phyloP scores from a whole-genome alignment of 2,888 invertebrate genomes.

The Epirrhoe tristata region DNA sequence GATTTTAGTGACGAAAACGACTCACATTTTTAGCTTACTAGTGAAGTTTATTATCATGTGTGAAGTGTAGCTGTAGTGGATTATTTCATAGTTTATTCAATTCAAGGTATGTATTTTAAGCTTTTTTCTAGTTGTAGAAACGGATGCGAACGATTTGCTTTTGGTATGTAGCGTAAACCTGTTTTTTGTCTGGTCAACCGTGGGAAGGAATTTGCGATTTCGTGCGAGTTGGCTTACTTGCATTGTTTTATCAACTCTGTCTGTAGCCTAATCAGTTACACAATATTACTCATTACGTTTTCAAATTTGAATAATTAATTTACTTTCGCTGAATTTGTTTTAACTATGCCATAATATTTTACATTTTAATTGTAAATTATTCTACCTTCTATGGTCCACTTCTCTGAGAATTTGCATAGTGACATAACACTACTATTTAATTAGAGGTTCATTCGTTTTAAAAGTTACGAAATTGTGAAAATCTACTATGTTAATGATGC shows the following conservation, averaged over 20 bases:
- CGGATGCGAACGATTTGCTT: conserved; percentile 74
- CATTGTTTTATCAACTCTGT: conserved; percentile 48
- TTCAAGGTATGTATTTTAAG: conserved; percentile 62
- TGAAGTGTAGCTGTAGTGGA: conserved; percentile 48
- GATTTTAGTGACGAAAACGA: conserved; percentile 51
- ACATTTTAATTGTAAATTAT: background rate
- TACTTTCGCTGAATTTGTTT: conserved; percentile 2
- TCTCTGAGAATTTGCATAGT: background rate
- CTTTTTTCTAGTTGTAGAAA: conserved; percentile 59
- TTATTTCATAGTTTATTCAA: conserved; percentile 49
- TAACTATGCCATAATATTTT: background rate
- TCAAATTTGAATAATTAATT: background rate
- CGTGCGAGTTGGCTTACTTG: conserved; percentile 44
- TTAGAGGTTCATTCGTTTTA: background rate
- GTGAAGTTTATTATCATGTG: conserved; percentile 75
- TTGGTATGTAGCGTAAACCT: conserved; percentile 75
- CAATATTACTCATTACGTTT: conserved; percentile 11
- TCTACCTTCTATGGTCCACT: background rate
- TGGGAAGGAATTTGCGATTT: conserved; percentile 77
- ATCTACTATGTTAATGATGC: background rate
- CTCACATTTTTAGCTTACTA: conserved; percentile 67
- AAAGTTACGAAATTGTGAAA: background rate
- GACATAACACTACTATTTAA: conserved; percentile 1
- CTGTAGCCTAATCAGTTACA: conserved; percentile 25
- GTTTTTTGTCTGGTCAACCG: conserved; percentile 78